phyloP scores from a whole-genome alignment of 1,140 invertebrate species.

The Lethrus apterus region DNA sequence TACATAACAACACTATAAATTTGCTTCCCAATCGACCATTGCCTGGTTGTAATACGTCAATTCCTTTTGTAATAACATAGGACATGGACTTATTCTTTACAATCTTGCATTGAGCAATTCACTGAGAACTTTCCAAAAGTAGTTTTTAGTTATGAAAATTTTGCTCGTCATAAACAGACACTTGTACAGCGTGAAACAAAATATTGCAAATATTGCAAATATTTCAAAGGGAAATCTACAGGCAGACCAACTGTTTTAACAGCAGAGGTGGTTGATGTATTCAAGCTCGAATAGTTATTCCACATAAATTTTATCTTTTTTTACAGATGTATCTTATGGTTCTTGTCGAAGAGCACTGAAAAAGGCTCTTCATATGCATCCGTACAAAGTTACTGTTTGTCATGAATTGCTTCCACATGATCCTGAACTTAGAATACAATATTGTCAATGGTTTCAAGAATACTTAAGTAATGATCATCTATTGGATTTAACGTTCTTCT shows the following conservation, averaged over 20 bases:
- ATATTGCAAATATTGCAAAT: too few species aligned
- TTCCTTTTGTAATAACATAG: constrained; percentile 17
- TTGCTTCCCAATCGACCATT: constrained; percentile 30
- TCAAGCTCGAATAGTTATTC: too few species aligned
- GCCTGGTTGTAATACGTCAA: constrained; percentile 30
- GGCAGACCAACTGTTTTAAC: too few species aligned
- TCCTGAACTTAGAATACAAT: constrained; percentile 10
- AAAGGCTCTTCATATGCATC: constrained; percentile 13
- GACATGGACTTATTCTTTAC: too few species aligned
- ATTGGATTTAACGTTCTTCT: constrained; percentile 6
- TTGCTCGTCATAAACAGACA: too few species aligned
- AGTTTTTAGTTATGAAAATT: too few species aligned
- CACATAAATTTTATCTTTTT: too few species aligned
- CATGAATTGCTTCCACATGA: constrained; percentile 14
- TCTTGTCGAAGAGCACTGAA: constrained; percentile 10
- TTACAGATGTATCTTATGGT: constrained; percentile 13
- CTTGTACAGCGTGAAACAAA: too few species aligned
- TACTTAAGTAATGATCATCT: constrained; percentile 13
- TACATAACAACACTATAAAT: constrained; percentile 21
- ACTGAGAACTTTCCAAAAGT: too few species aligned
- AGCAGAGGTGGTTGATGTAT: too few species aligned
- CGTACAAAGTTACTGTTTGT: constrained; percentile 15
- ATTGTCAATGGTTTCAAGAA: constrained; percentile 18
- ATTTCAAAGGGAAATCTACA: too few species aligned
- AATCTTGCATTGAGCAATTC: too few species aligned